Evolutionary conservation across 2,888 invertebrate genomes (phyloP).

Genomic region (Tipula helvola): DNA sequence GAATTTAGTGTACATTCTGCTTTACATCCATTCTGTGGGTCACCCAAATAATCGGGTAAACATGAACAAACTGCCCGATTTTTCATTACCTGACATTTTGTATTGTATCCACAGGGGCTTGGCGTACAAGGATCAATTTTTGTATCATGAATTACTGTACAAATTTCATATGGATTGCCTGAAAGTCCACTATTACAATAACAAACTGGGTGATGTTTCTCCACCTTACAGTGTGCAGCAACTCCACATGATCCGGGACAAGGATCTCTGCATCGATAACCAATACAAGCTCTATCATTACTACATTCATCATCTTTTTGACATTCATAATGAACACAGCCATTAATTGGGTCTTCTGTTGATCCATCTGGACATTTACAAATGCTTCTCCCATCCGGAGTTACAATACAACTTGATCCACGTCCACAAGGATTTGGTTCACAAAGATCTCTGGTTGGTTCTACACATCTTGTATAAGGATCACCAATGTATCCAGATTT

Average conservation of each 20-base stretch:
- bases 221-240: slow-evolving; percentile 59
- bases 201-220: slow-evolving; percentile 70
- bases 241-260: slow-evolving; percentile 72
- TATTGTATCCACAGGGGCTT: slow-evolving; percentile 66
- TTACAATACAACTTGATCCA: slow-evolving; percentile 57
- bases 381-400: slow-evolving; percentile 53
- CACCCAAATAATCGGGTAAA: slow-evolving; percentile 59
- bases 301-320: slow-evolving; percentile 68
- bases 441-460: slow-evolving; percentile 56
- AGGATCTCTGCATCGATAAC: slow-evolving; percentile 67
- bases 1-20: slow-evolving; percentile 75
- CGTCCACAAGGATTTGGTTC: slow-evolving; percentile 71
- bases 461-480: slow-evolving; percentile 63
- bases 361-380: slow-evolving; percentile 65
- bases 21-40: slow-evolving; percentile 62
- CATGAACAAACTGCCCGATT: slow-evolving; percentile 67
- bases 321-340: slow-evolving; percentile 71
- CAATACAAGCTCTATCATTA: slow-evolving; percentile 59
- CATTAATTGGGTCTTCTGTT: slow-evolving; percentile 63
- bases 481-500: slow-evolving; percentile 62
- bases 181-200: slow-evolving; percentile 56
- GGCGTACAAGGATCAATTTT: slow-evolving; percentile 56
- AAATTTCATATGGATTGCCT: slow-evolving; percentile 70
- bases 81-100: slow-evolving; percentile 57
- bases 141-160: slow-evolving; percentile 41